phyloP scores from a whole-genome alignment of 2,797 vertebrate genomes.

The Dryobates pubescens region DNA sequence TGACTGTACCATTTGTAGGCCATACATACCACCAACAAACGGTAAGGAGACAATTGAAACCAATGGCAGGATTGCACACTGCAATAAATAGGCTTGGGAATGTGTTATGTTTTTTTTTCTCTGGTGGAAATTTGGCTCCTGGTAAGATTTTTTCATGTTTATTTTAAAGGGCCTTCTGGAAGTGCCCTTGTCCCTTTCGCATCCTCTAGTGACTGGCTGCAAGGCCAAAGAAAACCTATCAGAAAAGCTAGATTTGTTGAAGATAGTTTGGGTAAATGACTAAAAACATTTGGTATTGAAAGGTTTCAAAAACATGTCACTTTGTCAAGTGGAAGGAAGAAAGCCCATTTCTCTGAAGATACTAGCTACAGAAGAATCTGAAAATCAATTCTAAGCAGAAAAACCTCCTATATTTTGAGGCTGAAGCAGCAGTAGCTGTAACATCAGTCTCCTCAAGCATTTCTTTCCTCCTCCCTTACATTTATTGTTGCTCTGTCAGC shows the following conservation, averaged over 20 bases:
- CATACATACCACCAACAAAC: constrained; percentile 86
- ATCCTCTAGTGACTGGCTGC: background rate
- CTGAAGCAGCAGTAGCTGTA: background rate
- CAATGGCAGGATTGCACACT: constrained; percentile 45
- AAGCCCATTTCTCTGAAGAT: background rate
- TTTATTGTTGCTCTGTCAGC: background rate
- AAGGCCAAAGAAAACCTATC: background rate
- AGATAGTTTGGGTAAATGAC: background rate
- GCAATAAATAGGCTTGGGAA: constrained; percentile 31
- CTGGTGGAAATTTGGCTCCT: background rate
- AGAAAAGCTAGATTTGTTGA: background rate
- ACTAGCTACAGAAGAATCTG: background rate
- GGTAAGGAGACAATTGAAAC: constrained; percentile 79
- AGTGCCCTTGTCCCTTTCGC: background rate
- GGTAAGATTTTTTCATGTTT: background rate
- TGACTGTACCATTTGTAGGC: constrained; percentile 94
- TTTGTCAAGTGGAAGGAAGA: background rate
- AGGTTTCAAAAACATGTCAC: background rate
- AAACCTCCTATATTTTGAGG: background rate
- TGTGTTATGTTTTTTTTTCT: constrained; percentile 23
- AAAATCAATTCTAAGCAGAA: background rate
- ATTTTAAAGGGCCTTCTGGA: background rate
- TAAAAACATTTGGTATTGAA: background rate
- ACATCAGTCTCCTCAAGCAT: background rate
- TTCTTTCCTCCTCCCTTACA: background rate